Conservation (phyloP, 2,888 invertebrate genomes). For the Ametastegia equiseti region DNA sequence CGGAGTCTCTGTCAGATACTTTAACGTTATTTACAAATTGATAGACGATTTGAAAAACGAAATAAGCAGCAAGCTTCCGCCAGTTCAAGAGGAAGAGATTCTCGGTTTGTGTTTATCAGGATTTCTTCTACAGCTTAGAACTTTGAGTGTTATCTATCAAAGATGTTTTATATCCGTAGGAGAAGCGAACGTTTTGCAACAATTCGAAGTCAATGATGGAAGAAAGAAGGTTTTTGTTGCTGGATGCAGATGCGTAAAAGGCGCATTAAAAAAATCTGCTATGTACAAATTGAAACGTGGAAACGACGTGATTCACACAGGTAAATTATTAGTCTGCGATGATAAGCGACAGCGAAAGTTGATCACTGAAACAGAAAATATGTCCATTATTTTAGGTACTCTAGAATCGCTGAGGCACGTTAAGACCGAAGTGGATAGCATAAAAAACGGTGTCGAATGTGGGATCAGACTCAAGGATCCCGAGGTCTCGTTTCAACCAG, state of each 20-base stretch:
- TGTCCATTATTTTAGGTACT: conserved; percentile 77
- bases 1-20: conserved; percentile 81
- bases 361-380: not conserved
- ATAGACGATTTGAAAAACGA: conserved; percentile 92
- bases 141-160: not conserved
- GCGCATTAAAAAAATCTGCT: conserved; percentile 83
- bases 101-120: conserved; percentile 78
- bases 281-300: conserved; percentile 84
- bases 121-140: conserved; percentile 7
- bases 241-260: conserved; percentile 91
- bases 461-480: conserved; percentile 87
- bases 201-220: conserved; percentile 89
- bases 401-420: conserved; percentile 91
- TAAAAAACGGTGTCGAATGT: conserved; percentile 93
- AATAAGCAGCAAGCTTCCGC: conserved; percentile 85
- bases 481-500: conserved; percentile 82
- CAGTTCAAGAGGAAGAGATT: conserved; percentile 85
- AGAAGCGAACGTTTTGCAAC: conserved; percentile 90
- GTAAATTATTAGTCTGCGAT: conserved; percentile 76
- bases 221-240: conserved; percentile 91
- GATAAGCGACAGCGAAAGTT: not conserved
- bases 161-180: conserved; percentile 78
- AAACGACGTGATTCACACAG: conserved; percentile 83
- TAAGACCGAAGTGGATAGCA: conserved; percentile 90
- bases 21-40: conserved; percentile 95